Conservation (phyloP, 1,140 invertebrate species). For the Drosophila micromelanica region DNA sequence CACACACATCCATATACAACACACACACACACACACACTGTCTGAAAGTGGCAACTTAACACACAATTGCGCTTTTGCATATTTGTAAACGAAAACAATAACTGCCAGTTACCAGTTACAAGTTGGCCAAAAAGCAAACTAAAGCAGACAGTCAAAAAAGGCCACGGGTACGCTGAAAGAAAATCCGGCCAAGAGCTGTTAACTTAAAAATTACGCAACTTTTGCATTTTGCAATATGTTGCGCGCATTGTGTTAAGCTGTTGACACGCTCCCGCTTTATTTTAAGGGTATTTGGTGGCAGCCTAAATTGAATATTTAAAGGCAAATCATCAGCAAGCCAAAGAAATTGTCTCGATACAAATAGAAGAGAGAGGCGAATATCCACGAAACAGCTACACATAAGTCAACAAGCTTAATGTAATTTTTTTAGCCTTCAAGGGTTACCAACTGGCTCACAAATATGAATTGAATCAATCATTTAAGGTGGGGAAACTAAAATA, state of each 20-base stretch:
- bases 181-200: slow-evolving; percentile 76
- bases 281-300: not conserved
- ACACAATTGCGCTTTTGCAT: slow-evolving; percentile 81
- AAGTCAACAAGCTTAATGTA: slow-evolving; percentile 18
- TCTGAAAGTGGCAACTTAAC: slow-evolving; percentile 70
- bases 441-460: no score
- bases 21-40: slow-evolving; percentile 17
- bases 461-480: no score
- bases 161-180: slow-evolving; percentile 1
- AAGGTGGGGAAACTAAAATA: no score
- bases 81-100: slow-evolving; percentile 60
- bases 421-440: not conserved
- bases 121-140: slow-evolving; percentile 15
- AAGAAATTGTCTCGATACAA: slow-evolving; percentile 3
- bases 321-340: slow-evolving; percentile 19
- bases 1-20: slow-evolving; percentile 15
- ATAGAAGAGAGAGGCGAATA: not conserved
- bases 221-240: slow-evolving; percentile 62
- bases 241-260: slow-evolving; percentile 19
- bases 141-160: slow-evolving; percentile 17
- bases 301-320: slow-evolving; percentile 38
- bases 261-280: not conserved
- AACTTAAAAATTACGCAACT: slow-evolving; percentile 77
- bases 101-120: not conserved
- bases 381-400: slow-evolving; percentile 19